A percentile compares a stretch with the other conserved stretches of the same genome.
Conservation (phyloP, 37 sponge, comb jelly and placozoan species). For the Beroe forskalii region DNA sequence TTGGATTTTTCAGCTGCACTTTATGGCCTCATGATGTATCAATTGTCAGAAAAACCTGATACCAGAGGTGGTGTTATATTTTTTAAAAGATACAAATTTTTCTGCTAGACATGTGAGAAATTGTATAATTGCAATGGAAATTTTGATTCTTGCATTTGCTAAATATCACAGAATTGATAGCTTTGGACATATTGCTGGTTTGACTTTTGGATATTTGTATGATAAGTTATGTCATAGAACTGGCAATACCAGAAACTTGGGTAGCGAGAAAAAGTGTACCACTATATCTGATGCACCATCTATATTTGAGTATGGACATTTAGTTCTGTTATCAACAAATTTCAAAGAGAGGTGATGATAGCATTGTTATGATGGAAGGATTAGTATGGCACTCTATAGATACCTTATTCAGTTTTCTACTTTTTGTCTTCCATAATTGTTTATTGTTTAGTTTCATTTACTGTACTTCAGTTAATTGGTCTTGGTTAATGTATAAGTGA, state of each 20-base stretch:
- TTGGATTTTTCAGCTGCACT: slow-evolving; percentile 47
- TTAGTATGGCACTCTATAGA: too few relatives aligned
- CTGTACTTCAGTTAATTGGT: too few relatives aligned
- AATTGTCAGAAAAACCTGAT: slow-evolving; percentile 8
- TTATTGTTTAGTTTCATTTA: too few relatives aligned
- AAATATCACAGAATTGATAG: slow-evolving; percentile 51
- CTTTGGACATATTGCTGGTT: slow-evolving; percentile 29
- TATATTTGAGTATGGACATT: background rate
- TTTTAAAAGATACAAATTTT: background rate
- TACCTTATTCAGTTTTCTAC: too few relatives aligned
- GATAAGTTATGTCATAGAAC: background rate
- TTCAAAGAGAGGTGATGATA: too few relatives aligned
- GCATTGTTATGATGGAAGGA: too few relatives aligned
- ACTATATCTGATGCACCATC: background rate
- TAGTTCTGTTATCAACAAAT: background rate
- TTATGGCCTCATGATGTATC: slow-evolving; percentile 6
- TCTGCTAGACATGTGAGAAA: background rate
- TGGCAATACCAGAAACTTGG: background rate
- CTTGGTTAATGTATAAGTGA: too few relatives aligned
- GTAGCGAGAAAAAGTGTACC: background rate
- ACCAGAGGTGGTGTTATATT: background rate
- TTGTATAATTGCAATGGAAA: background rate
- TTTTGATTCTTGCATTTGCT: background rate
- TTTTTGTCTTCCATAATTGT: too few relatives aligned
- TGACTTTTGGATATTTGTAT: slow-evolving; percentile 20